Percentiles rank a stretch among this genome's conserved stretches.
Evolutionary conservation across 2,797 vertebrate species (phyloP).

Genomic region (Mastacembelus armatus): DNA sequence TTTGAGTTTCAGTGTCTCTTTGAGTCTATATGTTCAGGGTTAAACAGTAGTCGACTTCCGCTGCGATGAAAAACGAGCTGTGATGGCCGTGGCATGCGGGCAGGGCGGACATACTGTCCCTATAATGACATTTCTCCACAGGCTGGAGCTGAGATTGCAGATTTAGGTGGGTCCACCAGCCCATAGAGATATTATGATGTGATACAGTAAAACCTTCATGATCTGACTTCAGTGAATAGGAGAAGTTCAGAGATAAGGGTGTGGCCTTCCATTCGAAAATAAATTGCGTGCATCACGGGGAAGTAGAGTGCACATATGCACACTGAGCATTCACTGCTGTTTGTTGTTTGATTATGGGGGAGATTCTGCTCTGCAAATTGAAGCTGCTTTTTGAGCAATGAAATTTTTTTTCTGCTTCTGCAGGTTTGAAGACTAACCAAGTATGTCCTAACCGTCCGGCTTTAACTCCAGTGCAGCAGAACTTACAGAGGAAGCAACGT

Average conservation of each 20-base stretch:
- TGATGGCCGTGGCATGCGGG: conserved; percentile 54
- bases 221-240: conserved; percentile 40
- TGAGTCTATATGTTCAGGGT: conserved; percentile 43
- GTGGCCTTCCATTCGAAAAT: conserved; percentile 73
- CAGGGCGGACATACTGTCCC: conserved; percentile 3
- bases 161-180: conserved; percentile 5
- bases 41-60: conserved; percentile 71
- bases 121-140: neutral
- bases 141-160: conserved; percentile 4
- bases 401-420: conserved; percentile 38
- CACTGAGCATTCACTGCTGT: conserved; percentile 8
- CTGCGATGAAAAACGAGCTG: conserved; percentile 44
- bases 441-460: conserved; percentile 38
- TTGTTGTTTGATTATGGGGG: conserved; percentile 20
- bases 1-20: conserved; percentile 43
- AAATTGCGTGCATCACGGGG: conserved; percentile 54
- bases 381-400: neutral
- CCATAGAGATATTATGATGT: conserved; percentile 11
- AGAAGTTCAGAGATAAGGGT: conserved; percentile 72
- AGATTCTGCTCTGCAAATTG: neutral
- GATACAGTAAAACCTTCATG: conserved; percentile 28
- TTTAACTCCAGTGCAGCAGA: conserved; percentile 21
- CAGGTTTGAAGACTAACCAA: conserved; percentile 44
- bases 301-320: conserved; percentile 57
- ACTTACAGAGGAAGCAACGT: conserved; percentile 51